A percentile compares a stretch with the other conserved stretches of the same genome.
Evolutionary conservation across 2,113 vertebrate species (phyloP).

Genomic region (Megaceryle torquata): DNA sequence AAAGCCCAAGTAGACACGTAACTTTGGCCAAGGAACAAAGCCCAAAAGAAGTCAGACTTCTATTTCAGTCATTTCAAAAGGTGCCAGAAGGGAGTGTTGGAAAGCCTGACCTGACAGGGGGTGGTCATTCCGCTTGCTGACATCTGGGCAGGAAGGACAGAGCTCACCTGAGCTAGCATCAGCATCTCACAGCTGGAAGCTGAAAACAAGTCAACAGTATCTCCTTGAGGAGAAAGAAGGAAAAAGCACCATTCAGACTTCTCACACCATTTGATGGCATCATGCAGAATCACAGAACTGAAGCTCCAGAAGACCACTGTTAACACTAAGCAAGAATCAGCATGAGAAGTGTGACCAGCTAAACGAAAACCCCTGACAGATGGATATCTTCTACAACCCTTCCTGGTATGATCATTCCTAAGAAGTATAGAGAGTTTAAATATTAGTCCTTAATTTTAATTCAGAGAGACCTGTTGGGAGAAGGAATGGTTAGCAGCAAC

Average conservation of each 20-base stretch:
- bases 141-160: background rate
- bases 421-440: background rate
- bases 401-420: background rate
- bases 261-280: background rate
- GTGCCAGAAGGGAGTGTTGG: background rate
- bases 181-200: background rate
- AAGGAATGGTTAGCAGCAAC: background rate
- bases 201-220: background rate
- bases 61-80: background rate
- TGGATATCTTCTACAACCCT: background rate
- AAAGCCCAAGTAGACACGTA: background rate
- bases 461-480: background rate
- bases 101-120: background rate
- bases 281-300: background rate
- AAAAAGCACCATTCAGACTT: conserved; percentile 19
- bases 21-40: background rate
- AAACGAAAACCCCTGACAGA: background rate
- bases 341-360: background rate
- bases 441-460: background rate
- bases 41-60: background rate
- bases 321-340: background rate
- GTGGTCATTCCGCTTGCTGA: background rate
- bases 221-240: background rate
- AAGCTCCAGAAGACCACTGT: background rate
- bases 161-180: conserved; percentile 10